Evolutionary conservation across 2,888 invertebrate species (phyloP).

Genomic region (Tetragnatha montana): DNA sequence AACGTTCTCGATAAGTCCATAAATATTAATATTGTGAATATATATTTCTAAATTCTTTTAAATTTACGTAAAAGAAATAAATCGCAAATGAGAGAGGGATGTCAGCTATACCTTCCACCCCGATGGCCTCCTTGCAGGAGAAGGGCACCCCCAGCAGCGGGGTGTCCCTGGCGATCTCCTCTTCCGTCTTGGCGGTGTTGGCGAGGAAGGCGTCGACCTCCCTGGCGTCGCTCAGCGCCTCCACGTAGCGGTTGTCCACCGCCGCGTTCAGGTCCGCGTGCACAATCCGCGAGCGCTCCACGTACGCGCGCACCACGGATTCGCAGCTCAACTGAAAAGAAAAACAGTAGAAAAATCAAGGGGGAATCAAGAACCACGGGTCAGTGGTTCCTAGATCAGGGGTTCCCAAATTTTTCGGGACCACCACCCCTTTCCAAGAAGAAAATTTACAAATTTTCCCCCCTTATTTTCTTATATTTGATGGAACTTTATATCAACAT

Average conservation of each 20-base stretch:
- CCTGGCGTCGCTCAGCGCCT: constrained; percentile 86
- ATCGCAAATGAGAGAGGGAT: not conserved
- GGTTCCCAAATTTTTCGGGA: too few relatives aligned
- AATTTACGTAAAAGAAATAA: not conserved
- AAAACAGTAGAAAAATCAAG: not conserved
- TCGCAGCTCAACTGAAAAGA: constrained; percentile 81
- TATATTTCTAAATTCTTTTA: not conserved
- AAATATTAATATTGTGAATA: too few relatives aligned
- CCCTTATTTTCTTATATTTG: too few relatives aligned
- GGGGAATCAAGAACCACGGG: not conserved
- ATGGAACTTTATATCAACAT: too few relatives aligned
- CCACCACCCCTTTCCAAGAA: too few relatives aligned
- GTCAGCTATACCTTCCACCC: constrained; percentile 82
- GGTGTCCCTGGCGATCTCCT: constrained; percentile 79
- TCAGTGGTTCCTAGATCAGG: too few relatives aligned
- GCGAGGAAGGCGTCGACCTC: constrained; percentile 83
- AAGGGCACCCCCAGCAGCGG: constrained; percentile 94
- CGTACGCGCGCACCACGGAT: constrained; percentile 84
- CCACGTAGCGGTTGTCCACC: constrained; percentile 86
- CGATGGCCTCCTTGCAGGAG: constrained; percentile 91
- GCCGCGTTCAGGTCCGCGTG: constrained; percentile 88
- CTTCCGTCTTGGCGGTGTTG: constrained; percentile 80
- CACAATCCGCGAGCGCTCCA: constrained; percentile 85
- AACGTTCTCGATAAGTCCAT: too few relatives aligned
- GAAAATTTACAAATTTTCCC: too few relatives aligned